These are phyloP conservation scores for Ianthella basta DNA, from an alignment of 37 sponge, comb jelly and placozoan species.

Conservation along the genomic window DNA sequence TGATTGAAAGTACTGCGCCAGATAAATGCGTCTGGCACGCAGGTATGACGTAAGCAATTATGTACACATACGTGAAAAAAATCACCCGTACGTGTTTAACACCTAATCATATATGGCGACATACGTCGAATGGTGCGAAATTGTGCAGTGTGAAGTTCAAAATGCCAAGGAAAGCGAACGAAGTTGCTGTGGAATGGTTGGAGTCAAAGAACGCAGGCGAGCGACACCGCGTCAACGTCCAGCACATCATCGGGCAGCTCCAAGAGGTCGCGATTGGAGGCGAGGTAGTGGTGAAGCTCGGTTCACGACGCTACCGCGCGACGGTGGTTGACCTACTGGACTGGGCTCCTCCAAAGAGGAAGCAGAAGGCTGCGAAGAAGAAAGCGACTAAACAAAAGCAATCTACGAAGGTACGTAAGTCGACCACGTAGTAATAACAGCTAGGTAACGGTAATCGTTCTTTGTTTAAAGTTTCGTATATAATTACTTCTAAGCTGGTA, in stretches of 20 bases:
- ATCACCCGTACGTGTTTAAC: too few relatives aligned
- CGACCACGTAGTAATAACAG: too few relatives aligned
- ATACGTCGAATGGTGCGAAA: too few relatives aligned
- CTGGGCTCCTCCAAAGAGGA: not conserved
- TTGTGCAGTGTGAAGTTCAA: too few relatives aligned
- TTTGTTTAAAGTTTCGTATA: too few relatives aligned
- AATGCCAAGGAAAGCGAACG: not conserved
- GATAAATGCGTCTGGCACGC: too few relatives aligned
- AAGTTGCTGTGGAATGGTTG: not conserved
- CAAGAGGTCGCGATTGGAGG: not conserved
- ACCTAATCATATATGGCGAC: too few relatives aligned
- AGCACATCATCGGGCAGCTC: not conserved
- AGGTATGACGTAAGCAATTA: too few relatives aligned
- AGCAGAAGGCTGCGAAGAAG: not conserved
- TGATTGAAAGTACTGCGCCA: too few relatives aligned
- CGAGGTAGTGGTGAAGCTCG: not conserved
- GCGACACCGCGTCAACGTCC: not conserved
- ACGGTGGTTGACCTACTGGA: not conserved
- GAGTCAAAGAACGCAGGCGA: not conserved
- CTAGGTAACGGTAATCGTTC: too few relatives aligned
- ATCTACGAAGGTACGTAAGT: not conserved
- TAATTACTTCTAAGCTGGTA: too few relatives aligned
- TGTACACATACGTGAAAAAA: too few relatives aligned
- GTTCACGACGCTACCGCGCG: not conserved
- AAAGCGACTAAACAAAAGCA: not conserved